Conservation (phyloP, 2,797 vertebrate species). For the Enoplosus armatus region DNA sequence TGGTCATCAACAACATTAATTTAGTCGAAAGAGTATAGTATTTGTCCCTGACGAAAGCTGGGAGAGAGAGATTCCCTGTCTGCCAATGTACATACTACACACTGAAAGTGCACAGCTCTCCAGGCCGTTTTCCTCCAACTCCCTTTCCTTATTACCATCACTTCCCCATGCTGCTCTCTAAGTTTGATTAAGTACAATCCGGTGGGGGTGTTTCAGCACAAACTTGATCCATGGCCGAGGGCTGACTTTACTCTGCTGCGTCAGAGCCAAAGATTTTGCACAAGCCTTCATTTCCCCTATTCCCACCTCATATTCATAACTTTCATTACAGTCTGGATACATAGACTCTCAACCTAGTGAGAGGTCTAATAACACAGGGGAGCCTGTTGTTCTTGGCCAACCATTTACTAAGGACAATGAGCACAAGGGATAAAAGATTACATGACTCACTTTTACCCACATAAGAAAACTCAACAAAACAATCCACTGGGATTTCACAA, state of each 20-base stretch:
- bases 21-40: constrained; percentile 30
- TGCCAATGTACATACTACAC: constrained; percentile 56
- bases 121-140: constrained; percentile 47
- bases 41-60: constrained; percentile 31
- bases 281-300: constrained; percentile 39
- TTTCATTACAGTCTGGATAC: constrained; percentile 55
- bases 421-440: constrained; percentile 8
- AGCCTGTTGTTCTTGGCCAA: constrained; percentile 25
- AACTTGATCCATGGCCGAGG: constrained; percentile 64
- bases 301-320: constrained; percentile 62
- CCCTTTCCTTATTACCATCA: constrained; percentile 40
- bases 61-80: constrained; percentile 37
- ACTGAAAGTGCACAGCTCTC: constrained; percentile 51
- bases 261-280: constrained; percentile 54
- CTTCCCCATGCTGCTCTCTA: constrained; percentile 46
- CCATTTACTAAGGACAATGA: constrained; percentile 34
- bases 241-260: constrained; percentile 51
- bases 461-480: not conserved
- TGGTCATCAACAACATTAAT: constrained; percentile 15
- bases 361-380: constrained; percentile 33
- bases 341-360: constrained; percentile 28
- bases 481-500: not conserved
- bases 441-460: constrained; percentile 39
- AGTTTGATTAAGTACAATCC: constrained; percentile 66
- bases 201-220: constrained; percentile 57